Base-by-base conservation (phyloP, 2,888 invertebrate genomes). In the Aricia artaxerxes region DNA sequence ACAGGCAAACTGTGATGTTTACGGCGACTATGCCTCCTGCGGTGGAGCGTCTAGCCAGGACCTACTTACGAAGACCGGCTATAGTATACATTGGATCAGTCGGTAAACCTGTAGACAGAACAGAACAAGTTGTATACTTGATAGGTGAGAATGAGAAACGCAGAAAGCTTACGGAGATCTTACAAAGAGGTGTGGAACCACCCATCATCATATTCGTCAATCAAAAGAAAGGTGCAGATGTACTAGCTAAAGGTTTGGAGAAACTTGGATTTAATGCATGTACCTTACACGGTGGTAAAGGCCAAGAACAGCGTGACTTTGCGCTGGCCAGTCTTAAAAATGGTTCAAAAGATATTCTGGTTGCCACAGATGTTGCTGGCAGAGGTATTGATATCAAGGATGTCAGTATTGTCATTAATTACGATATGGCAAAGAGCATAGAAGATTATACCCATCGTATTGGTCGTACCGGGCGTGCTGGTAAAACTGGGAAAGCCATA, bases 381-480 rank as follows among this genome's bases (percentile, higher is more conserved):
- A 97, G 99, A 96, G 99, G 99, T 98, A 99, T 99, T 84, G 99
- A 99, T 89, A 99, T 99, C 89, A 99, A 99, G 90, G 99, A 99
- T 90, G 99, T 99, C 2, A 99, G 99, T 7, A 96, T 99, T 93
- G 99, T 99, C 82, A 98, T 99, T 85, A 99, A 99, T 91, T 99
- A 99, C 87, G 99, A 99, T 89, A 99, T 99, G 99, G 99, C 99
- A 0, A 99, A 99, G 92, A 97, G 97, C 31, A 99, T 99, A 86
- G 99, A 99, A 95, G 98, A 98, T 92, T 98, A 98, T 87, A 98
- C 98, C 0, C 98, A 99, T 97, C 97, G 99, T 95, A 99, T 99
- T 87, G 99, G 99, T 90, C 97, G 99, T 95, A 99, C 99, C 0
- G 99, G 99, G 86, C 98, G 99, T 94, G 99, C 99, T 0, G 99